Conservation (phyloP, 2,888 invertebrate genomes). For the Cosmorhoe ocellata region DNA sequence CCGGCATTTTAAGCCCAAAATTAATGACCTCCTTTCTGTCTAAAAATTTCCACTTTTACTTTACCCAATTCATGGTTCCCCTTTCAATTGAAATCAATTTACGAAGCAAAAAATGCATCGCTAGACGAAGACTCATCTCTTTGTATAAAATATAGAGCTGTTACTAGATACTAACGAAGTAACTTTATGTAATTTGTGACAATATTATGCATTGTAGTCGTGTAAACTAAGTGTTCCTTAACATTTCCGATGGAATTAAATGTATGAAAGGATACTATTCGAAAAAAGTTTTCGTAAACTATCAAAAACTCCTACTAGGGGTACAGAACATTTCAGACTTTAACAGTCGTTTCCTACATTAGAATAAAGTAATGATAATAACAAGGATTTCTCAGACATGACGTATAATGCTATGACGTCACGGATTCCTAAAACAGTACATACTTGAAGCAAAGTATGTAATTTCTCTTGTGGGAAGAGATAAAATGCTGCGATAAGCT, state of each 20-base stretch:
- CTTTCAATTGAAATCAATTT: conserved; percentile 35
- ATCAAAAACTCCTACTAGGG: too few relatives aligned
- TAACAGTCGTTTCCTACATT: not conserved
- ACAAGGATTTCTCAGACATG: conserved; percentile 9
- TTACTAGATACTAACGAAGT: too few relatives aligned
- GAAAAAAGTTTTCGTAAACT: too few relatives aligned
- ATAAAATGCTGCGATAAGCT: conserved; percentile 27
- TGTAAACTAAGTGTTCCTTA: too few relatives aligned
- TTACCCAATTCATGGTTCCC: conserved; percentile 15
- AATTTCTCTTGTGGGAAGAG: conserved; percentile 28
- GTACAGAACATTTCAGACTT: not conserved
- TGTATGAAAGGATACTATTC: too few relatives aligned
- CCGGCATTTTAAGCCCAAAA: too few relatives aligned
- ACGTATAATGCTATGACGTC: conserved; percentile 19
- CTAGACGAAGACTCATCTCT: conserved; percentile 18
- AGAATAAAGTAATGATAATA: not conserved
- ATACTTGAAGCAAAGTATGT: conserved; percentile 10
- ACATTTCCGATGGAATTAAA: too few relatives aligned
- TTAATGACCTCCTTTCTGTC: too few relatives aligned
- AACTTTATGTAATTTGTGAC: too few relatives aligned
- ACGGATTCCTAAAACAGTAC: conserved; percentile 25
- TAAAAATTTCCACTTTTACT: conserved; percentile 2
- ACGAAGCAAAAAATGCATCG: conserved; percentile 20
- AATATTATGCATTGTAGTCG: too few relatives aligned
- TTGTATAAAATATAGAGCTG: conserved; percentile 14